Base-by-base conservation (phyloP, 2,888 invertebrate genomes). In the Heliconius ismenius region DNA sequence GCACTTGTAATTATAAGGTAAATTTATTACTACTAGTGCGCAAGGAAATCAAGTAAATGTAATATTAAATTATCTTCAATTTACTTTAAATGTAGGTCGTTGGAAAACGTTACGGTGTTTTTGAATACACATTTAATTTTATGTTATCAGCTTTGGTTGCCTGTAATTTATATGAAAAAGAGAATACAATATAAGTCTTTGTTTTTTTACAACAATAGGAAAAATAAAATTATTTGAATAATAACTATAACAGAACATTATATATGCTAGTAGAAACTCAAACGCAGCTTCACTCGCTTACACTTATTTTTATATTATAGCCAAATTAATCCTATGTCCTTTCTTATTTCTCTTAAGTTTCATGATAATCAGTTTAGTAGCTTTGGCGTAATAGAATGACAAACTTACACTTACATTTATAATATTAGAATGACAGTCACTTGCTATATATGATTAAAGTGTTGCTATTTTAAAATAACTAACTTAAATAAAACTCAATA, bases 21-120 rank as follows among this genome's bases (percentile, higher is more conserved):
- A 81, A 82, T 77, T 79, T 79, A 76, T 77, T 79, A 79, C 69
- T 60, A 79, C 62, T 73, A 32, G 73, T 60, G 7, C 73, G 65
- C 26, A 73, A 70, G 79, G 64, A 79, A 75, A 70, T 74, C 49
- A 68, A 63, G 32, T 39, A 63, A 39, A 68, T 74, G 74, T 75
- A 39, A 73, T 68, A 73, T 75, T 64, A 58, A 75, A 73, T 76
- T 72, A 36, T 65, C 24, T 63, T 76, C 26, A 36, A 28, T 77
- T 70, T 60, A 54, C 49, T 60, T 63, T 68, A 73, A 75, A 72
- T 75, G 60, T 28, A 69, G 60, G 58, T 54, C 26, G 26, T 2
- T 68, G 7, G 26, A 32, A n/a, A 65, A 54, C 60, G 39, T 60
- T 54, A 54, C 26, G 15, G 54, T 36, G 15, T n/a, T 58, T 58